Conservation (phyloP, 2,797 vertebrate species). For the Bufotes viridis region DNA sequence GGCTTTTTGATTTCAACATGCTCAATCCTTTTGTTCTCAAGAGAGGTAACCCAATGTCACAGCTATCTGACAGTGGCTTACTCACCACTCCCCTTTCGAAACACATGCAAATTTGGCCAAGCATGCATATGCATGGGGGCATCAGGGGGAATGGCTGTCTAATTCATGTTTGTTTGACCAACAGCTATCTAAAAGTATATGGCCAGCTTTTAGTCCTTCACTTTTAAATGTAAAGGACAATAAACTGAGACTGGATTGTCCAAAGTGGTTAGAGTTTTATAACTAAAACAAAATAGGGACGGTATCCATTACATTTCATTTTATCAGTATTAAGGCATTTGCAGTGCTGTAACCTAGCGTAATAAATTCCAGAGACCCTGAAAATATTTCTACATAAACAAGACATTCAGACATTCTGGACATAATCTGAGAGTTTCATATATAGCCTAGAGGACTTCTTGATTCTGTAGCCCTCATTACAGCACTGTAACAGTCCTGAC, state of each 20-base stretch:
- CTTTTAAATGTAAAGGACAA: background rate
- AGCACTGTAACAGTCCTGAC: background rate
- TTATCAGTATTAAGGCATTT: background rate
- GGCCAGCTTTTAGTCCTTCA: background rate
- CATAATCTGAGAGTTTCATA: slow-evolving; percentile 38
- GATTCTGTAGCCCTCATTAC: slow-evolving; percentile 24
- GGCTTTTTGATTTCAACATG: too few relatives aligned
- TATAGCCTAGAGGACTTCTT: slow-evolving; percentile 11
- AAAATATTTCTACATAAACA: slow-evolving; percentile 16
- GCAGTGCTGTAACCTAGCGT: background rate
- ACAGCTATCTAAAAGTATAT: too few relatives aligned
- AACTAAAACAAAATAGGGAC: background rate
- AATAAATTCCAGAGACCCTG: slow-evolving; percentile 12
- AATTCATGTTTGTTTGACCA: too few relatives aligned
- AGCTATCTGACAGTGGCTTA: too few relatives aligned
- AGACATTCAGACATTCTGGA: slow-evolving; percentile 8
- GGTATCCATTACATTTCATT: background rate
- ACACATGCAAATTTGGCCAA: too few relatives aligned
- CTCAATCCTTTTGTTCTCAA: too few relatives aligned
- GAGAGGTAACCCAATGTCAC: too few relatives aligned
- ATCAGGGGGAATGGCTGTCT: too few relatives aligned
- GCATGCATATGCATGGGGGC: too few relatives aligned
- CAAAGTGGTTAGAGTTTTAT: background rate
- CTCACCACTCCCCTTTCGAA: too few relatives aligned
- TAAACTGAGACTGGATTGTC: background rate